Evolutionary conservation across 2,797 vertebrate species (phyloP).

Genomic region (Anolis apletophallus): DNA sequence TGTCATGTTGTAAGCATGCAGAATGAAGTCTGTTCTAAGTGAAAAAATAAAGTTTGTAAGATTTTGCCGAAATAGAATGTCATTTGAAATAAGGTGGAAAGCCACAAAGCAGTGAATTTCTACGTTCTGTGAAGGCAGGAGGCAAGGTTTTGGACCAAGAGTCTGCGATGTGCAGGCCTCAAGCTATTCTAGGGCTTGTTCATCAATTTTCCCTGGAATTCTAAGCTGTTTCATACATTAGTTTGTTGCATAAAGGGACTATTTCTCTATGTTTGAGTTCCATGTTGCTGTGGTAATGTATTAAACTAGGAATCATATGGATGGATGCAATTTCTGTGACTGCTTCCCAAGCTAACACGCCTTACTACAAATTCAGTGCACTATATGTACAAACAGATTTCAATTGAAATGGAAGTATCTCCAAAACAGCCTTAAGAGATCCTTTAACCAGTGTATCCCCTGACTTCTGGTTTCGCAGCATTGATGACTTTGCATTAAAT

Average conservation of each 20-base stretch:
- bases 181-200: background rate
- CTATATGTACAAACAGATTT: background rate
- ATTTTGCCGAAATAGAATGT: background rate
- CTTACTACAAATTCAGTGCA: background rate
- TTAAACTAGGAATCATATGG: background rate
- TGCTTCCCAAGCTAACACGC: background rate
- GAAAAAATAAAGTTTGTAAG: background rate
- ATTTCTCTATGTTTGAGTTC: background rate
- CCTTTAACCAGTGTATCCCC: background rate
- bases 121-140: background rate
- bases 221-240: background rate
- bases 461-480: conserved; percentile 35
- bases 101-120: background rate
- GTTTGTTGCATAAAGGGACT: background rate
- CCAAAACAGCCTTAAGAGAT: background rate
- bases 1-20: background rate
- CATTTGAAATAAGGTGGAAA: background rate
- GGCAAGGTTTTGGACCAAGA: background rate
- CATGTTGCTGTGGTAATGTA: background rate
- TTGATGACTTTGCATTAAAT: background rate
- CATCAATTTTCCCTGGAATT: background rate
- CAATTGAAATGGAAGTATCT: background rate
- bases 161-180: background rate
- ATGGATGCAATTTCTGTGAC: background rate
- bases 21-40: background rate